Evolutionary conservation across 1,140 invertebrate species (phyloP), one percentile per base, ranked within the genome.

Genomic region (Cardiocondyla obscurior): DNA sequence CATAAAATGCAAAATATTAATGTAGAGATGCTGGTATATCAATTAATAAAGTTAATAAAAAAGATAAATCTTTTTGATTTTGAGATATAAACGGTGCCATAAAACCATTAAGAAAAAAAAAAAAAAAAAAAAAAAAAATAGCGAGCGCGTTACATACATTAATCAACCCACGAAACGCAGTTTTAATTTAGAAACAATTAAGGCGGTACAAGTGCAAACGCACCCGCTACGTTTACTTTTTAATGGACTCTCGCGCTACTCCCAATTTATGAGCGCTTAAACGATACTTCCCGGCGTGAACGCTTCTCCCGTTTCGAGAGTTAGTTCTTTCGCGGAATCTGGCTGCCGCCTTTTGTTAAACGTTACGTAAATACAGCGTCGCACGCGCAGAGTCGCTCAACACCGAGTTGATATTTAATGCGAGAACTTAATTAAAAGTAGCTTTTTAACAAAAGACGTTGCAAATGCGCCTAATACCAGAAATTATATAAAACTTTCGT

Each of bases 111-210:
- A n/a, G n/a, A n/a, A n/a, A n/a, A n/a, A n/a, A n/a, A n/a, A n/a
- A n/a, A n/a, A n/a, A n/a, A n/a, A n/a, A n/a, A n/a, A n/a, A n/a
- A n/a, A n/a, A n/a, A n/a, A n/a, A n/a, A n/a, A n/a, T n/a, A 33
- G 19, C 28, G 16, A 51, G 30, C 25, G 0, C 33, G 53, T 6
- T 7, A 7, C 53, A 7, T 10, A 16, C 12, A 22, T 10, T 8
- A 30, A 30, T 57, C 53, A 46, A n/a, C 36, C 36, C 84, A 55
- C 16, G 74, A 33, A 49, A n/a, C 36, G 73, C 62, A 57, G 57
- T 46, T 55, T 86, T 85, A 88, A 88, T 82, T 88, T 57, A 88
- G 25, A 49, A 51, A 81, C 79, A 87, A 87, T 88, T 85, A 87
- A 88, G 65, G 46, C 64, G 70, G 79, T 87, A 85, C 77, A 88